Base-by-base conservation (phyloP, 2,797 vertebrate genomes). In the Enteromius mattozi region DNA sequence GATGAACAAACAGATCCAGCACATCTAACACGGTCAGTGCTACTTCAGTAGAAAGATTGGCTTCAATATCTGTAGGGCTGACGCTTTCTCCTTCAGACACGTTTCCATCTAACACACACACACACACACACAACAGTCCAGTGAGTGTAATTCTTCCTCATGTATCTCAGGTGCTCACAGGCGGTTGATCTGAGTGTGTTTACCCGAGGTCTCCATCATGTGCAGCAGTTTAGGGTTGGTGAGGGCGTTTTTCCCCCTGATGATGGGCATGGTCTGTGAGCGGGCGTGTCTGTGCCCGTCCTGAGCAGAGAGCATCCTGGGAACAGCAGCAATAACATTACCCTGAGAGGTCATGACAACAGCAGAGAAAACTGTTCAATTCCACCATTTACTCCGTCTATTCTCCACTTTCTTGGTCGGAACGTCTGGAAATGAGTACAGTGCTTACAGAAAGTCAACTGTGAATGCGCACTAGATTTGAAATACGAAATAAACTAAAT, bases 211-310 rank as follows among this genome's bases (percentile, higher is more conserved):
- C 78, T 99, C 98, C 94, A 99, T 96, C 95, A 99, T 97, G 91
- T 99, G 98, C 85, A 99, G 91, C 81, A 99, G 96, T 89, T 99
- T 99, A 66, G 98, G 97, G 89, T 98, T 98, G 84, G 96, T 97
- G 86, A 99, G 95, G 71, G 97, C 97, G 82, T 99, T 99, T 95
- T 99, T 99, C 81, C 96, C 94, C 89, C 98, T 95, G 87, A 99
- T 98, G 93, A 99, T 98, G 75, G 98, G 98, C 92, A 99, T 96
- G 0, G 98, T 99, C 91, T 99, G 98, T 86, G 97, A 99, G 91
- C 97, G 96, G 91, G 96, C 96, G 1, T 99, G 97, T 63, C 97
- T 96, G 85, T 99, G 98, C 42, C 97, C 95, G 30, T 99, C 98
- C 0, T 96, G 96, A 88, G 94, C 91, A 16, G 97, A 96, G 27